A percentile compares a stretch with the other conserved stretches of the same genome.
Evolutionary conservation across 1,140 invertebrate genomes (phyloP).

Genomic region (Drosophila varians): DNA sequence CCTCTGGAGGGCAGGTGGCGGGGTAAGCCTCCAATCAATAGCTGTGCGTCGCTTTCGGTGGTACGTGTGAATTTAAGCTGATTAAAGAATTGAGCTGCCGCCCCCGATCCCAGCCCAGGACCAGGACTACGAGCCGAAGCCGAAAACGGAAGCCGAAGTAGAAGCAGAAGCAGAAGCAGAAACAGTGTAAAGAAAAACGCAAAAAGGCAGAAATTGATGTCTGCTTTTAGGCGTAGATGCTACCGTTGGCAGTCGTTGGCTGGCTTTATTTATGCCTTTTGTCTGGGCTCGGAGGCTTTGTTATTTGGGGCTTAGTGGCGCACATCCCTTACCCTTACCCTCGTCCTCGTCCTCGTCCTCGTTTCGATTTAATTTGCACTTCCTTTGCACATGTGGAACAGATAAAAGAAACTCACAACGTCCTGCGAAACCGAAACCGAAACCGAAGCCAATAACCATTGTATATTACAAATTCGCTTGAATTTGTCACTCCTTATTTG

Average conservation of each 20-base stretch:
- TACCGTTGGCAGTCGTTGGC: constrained; percentile 41
- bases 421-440: background rate
- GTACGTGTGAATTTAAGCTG: constrained; percentile 83
- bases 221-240: constrained; percentile 73
- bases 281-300: constrained; percentile 61
- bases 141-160: background rate
- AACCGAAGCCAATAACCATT: constrained; percentile 71
- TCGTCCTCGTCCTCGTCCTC: background rate
- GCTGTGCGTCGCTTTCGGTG: constrained; percentile 73
- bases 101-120: too few relatives aligned
- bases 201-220: constrained; percentile 72
- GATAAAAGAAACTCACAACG: constrained; percentile 22
- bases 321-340: constrained; percentile 35
- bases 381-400: constrained; percentile 38
- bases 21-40: constrained; percentile 78
- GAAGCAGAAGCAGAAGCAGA: background rate
- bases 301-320: constrained; percentile 71
- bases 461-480: constrained; percentile 71
- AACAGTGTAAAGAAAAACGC: constrained; percentile 35
- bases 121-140: background rate
- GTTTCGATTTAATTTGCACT: constrained; percentile 65
- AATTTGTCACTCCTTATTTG: constrained; percentile 69
- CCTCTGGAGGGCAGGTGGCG: background rate
- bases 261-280: constrained; percentile 72
- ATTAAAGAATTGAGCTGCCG: constrained; percentile 77